Percentiles rank a stretch among this genome's conserved stretches.
phyloP scores from a whole-genome alignment of 2,888 invertebrate genomes.

The Scaptomyza caliginosa region DNA sequence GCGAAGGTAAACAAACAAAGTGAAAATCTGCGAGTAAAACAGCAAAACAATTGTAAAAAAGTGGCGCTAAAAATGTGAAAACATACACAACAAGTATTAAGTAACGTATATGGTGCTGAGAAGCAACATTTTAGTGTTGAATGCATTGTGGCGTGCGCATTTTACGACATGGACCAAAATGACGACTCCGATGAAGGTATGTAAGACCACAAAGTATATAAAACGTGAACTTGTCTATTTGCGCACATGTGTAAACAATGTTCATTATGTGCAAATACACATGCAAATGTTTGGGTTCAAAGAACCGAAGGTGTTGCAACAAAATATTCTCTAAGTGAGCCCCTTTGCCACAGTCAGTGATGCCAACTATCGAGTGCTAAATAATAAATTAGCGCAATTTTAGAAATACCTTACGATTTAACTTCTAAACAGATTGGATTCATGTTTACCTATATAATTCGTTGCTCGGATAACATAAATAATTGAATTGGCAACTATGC shows the following conservation, averaged over 20 bases:
- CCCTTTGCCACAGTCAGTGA: background rate
- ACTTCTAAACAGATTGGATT: too few species aligned
- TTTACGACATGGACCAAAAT: conserved; percentile 24
- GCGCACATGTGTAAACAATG: background rate
- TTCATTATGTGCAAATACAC: background rate
- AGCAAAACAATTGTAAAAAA: conserved; percentile 9
- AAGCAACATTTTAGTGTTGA: conserved; percentile 5
- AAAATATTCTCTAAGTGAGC: background rate
- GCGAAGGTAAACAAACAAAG: conserved; percentile 55
- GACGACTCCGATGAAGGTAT: conserved; percentile 54
- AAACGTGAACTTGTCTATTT: background rate
- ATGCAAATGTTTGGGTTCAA: background rate
- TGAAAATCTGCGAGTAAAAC: conserved; percentile 36
- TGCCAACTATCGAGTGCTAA: background rate
- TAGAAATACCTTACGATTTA: too few species aligned
- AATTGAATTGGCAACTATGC: background rate
- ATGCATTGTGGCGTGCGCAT: background rate
- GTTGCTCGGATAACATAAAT: background rate
- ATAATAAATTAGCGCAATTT: background rate
- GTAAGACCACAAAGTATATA: conserved; percentile 7
- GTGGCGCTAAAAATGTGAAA: conserved; percentile 33
- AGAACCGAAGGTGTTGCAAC: background rate
- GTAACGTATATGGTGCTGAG: background rate
- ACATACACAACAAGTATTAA: conserved; percentile 3
- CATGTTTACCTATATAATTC: background rate